Percentiles rank a stretch among this genome's conserved stretches.
Evolutionary conservation across 2,888 invertebrate species (phyloP).

Genomic region (Neoaliturus tenellus): DNA sequence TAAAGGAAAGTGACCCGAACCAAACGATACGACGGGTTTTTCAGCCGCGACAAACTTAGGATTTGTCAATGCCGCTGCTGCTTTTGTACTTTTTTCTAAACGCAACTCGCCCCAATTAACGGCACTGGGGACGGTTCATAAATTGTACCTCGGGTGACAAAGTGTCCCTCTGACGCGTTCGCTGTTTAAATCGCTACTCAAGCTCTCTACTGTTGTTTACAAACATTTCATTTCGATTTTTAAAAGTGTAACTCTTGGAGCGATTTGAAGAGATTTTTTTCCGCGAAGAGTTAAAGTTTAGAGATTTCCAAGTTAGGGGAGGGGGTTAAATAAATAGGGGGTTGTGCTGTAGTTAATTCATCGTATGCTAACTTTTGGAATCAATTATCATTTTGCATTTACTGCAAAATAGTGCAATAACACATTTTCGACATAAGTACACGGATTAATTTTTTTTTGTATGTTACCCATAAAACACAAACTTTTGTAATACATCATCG

Average conservation of each 20-base stretch:
- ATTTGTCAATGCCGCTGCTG: constrained; percentile 43
- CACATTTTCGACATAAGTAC: too few relatives aligned
- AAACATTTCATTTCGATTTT: constrained; percentile 14
- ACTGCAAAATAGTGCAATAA: too few relatives aligned
- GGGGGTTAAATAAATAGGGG: too few relatives aligned
- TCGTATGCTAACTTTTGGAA: too few relatives aligned
- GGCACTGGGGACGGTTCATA: constrained; percentile 35
- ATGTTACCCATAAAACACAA: too few relatives aligned
- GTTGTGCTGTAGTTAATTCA: too few relatives aligned
- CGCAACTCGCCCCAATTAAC: constrained; percentile 29
- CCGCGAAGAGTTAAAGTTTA: too few relatives aligned
- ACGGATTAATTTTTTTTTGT: too few relatives aligned
- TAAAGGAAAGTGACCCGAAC: constrained; percentile 51
- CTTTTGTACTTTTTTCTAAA: constrained; percentile 13
- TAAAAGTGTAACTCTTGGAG: not conserved
- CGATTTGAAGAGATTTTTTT: not conserved
- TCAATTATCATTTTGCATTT: too few relatives aligned
- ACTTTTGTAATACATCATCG: too few relatives aligned
- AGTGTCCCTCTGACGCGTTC: not conserved
- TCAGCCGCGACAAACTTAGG: constrained; percentile 22
- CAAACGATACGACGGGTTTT: constrained; percentile 9
- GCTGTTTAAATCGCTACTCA: not conserved
- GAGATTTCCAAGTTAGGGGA: too few relatives aligned
- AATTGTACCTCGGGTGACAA: constrained; percentile 12
- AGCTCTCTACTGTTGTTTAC: constrained; percentile 17